phyloP scores from a whole-genome alignment of 2,797 vertebrate genomes.

The Hydrophis major region DNA sequence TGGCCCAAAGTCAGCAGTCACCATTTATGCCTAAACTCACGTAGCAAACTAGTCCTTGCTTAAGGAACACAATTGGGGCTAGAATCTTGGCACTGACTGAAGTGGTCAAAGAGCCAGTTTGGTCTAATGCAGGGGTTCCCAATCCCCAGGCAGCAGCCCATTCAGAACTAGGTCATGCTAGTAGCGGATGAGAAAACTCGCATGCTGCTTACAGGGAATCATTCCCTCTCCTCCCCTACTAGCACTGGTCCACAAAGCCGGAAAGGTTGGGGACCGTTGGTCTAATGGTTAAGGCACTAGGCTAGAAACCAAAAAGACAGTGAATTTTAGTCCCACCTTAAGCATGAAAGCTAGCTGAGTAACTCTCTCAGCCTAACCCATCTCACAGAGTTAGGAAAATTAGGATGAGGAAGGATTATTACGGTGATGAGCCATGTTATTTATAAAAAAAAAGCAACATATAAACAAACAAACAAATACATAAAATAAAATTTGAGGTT shows the following conservation, averaged over 20 bases:
- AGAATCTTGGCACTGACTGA: not conserved
- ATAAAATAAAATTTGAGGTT: not conserved
- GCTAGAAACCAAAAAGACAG: not conserved
- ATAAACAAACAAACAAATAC: no score
- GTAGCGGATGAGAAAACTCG: accelerated
- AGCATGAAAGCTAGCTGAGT: not conserved
- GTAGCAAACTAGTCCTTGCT: not conserved
- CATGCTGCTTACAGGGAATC: not conserved
- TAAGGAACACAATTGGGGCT: not conserved
- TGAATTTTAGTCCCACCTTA: not conserved
- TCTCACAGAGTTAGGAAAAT: not conserved
- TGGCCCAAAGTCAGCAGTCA: no score
- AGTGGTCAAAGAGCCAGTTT: not conserved
- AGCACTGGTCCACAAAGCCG: not conserved
- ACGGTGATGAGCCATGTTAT: not conserved
- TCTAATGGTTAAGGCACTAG: not conserved
- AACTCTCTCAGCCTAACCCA: not conserved
- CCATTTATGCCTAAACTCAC: no score
- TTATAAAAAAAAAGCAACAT: no score
- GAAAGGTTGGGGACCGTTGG: not conserved
- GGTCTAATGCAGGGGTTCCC: not conserved
- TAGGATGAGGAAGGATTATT: not conserved
- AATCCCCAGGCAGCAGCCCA: no score
- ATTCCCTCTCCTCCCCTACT: not conserved
- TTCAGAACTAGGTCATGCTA: not conserved